These are phyloP conservation scores for Anabas testudineus DNA, from an alignment of 2,797 vertebrate genomes.

Conservation along the genomic window DNA sequence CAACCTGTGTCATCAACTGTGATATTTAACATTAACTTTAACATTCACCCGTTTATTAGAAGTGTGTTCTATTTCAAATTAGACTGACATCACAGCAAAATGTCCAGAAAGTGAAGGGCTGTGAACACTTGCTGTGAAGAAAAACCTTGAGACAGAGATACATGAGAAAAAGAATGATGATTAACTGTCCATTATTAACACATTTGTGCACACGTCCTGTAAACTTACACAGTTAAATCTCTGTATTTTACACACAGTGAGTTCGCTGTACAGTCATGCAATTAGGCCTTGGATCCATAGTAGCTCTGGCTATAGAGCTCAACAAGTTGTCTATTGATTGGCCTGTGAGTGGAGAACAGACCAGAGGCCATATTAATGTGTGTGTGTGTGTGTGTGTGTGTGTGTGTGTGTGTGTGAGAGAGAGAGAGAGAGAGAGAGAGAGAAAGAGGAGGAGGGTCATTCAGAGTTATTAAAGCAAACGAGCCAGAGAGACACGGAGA, in stretches of 20 bases:
- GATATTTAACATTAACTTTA: neutral
- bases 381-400: conserved; percentile 24
- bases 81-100: too few species aligned
- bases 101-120: too few species aligned
- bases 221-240: conserved; percentile 3
- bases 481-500: neutral
- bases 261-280: conserved; percentile 35
- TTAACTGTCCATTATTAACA: too few species aligned
- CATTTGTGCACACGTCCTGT: neutral
- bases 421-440: neutral
- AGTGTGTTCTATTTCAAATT: too few species aligned
- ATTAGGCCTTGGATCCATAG: conserved; percentile 64
- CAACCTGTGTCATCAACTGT: conserved; percentile 14
- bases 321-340: conserved; percentile 72
- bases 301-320: conserved; percentile 50
- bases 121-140: too few species aligned
- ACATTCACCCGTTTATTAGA: conserved; percentile 3
- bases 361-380: conserved; percentile 62
- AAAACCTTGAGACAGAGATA: too few species aligned
- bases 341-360: conserved; percentile 63
- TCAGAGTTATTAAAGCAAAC: conserved; percentile 7
- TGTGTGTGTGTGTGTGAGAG: conserved; percentile 5
- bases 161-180: too few species aligned
- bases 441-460: neutral
- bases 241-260: conserved; percentile 9